phyloP scores from a whole-genome alignment of 2,888 invertebrate species.

The Melieria omissa region DNA sequence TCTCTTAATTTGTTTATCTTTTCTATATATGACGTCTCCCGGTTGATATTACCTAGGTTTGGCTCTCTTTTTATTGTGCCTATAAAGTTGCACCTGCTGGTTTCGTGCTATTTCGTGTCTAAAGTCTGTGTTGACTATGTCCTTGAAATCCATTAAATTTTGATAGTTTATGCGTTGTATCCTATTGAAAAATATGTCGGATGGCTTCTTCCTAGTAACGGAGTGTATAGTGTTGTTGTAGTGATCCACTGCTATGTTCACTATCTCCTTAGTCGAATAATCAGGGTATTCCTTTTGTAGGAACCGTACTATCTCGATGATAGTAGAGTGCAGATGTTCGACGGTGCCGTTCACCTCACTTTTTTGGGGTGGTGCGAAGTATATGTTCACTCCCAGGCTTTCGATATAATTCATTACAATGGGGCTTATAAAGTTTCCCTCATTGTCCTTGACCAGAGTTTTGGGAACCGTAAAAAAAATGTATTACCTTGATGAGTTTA shows the following conservation, averaged over 20 bases:
- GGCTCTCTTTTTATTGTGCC: slow-evolving; percentile 34
- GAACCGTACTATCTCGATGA: slow-evolving; percentile 42
- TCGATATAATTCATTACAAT: slow-evolving; percentile 21
- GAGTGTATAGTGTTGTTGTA: slow-evolving; percentile 46
- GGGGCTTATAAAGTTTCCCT: slow-evolving; percentile 40
- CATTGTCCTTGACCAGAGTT: slow-evolving; percentile 39
- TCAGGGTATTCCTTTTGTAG: slow-evolving; percentile 34
- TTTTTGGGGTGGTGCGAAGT: slow-evolving; percentile 36
- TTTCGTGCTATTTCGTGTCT: slow-evolving; percentile 37
- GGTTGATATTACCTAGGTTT: slow-evolving; percentile 28
- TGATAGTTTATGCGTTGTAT: slow-evolving; percentile 42
- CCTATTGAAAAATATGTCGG: slow-evolving; percentile 43
- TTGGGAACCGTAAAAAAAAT: slow-evolving; percentile 41
- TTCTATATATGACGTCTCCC: slow-evolving; percentile 32
- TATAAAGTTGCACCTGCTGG: slow-evolving; percentile 35
- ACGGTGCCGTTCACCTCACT: slow-evolving; percentile 44
- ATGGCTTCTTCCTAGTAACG: slow-evolving; percentile 36
- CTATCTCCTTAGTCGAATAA: slow-evolving; percentile 25
- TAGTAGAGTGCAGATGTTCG: slow-evolving; percentile 41
- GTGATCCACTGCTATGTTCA: slow-evolving; percentile 39
- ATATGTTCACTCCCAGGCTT: slow-evolving; percentile 36
- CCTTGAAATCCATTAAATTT: slow-evolving; percentile 37
- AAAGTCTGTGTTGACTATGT: slow-evolving; percentile 39
- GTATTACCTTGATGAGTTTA: slow-evolving; percentile 39
- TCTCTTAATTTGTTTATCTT: too few species aligned